Conservation (phyloP, 2,888 invertebrate species). For the Biston stratarius region DNA sequence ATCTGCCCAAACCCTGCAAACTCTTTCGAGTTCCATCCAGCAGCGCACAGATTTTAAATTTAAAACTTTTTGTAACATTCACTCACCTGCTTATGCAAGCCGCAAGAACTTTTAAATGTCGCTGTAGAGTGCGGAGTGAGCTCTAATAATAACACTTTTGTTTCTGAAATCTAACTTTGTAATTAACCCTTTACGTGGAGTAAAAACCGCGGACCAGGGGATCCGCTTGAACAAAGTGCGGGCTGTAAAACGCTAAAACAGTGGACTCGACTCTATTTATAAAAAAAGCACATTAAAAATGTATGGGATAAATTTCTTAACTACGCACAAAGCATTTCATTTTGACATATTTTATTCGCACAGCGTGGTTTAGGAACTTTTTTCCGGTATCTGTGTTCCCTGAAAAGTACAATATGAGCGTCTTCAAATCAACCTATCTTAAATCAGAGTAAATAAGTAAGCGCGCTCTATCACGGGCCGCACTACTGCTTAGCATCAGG, state of each 20-base stretch:
- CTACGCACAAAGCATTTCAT: too few relatives aligned
- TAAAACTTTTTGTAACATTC: slow-evolving; percentile 17
- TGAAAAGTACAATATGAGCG: too few relatives aligned
- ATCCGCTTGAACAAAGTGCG: slow-evolving; percentile 60
- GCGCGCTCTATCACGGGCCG: too few relatives aligned
- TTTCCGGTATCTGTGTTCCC: too few relatives aligned
- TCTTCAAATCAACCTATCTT: too few relatives aligned
- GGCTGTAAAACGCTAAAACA: slow-evolving; percentile 44
- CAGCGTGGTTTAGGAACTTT: too few relatives aligned
- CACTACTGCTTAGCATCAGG: too few relatives aligned
- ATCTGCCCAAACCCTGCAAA: background rate
- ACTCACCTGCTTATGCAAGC: slow-evolving; percentile 32
- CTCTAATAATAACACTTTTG: slow-evolving; percentile 48
- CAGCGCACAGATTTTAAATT: slow-evolving; percentile 9
- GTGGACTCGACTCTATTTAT: slow-evolving; percentile 34
- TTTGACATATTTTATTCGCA: too few relatives aligned
- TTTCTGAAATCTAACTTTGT: slow-evolving; percentile 69
- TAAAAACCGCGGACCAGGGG: slow-evolving; percentile 60
- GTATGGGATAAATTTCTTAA: background rate
- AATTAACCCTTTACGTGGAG: slow-evolving; percentile 67
- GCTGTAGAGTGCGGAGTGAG: slow-evolving; percentile 21
- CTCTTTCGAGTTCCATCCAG: background rate
- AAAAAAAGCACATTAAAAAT: background rate
- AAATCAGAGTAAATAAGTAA: too few relatives aligned
- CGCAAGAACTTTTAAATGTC: slow-evolving; percentile 27